Evolutionary conservation across 2,797 vertebrate genomes (phyloP), one percentile per base, ranked within the genome.

Genomic region (Galagoides demidoff): DNA sequence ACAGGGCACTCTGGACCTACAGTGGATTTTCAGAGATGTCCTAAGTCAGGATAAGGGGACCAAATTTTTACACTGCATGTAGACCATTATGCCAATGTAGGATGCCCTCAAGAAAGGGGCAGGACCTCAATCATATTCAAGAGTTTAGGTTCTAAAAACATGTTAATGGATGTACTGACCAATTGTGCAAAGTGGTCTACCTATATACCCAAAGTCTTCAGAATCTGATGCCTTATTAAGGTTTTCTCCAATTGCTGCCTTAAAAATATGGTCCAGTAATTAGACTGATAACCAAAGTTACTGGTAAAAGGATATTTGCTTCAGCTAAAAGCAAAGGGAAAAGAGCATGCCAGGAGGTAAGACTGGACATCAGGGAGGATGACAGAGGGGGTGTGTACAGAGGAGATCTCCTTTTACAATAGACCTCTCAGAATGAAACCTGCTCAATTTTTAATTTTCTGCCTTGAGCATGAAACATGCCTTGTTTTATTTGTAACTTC

Each of bases 391-490:
- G 37, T 19, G 6, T 7, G 3, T 31, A 34, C 13, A 3, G 29
- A 96, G 66, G 85, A 78, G 74, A 61, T 34, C 61, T 95, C 63
- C 57, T 78, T 37, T 93, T 34, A 45, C 49, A 63, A 31, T 71
- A 22, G 14, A 22, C 8, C 71, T 87, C 94, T 85, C 92, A 66
- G 57, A 93, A 95, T 61, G 84, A 86, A 89, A 76, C n/a, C 86
- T 90, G 84, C 82, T 96, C 81, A 95, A 97, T 97, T 95, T 97
- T 97, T 96, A 92, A 97, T 96, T 95, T 94, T 95, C 94, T 96
- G 92, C 96, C 95, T 95, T 85, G 86, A 95, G 96, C 97, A 85
- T 22, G 59, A 91, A 95, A 71, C 43, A n/a, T 11, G 83, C 82
- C 73, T 91, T 90, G n/a, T 96, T 97, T 97, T 89, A 95, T 95